These are phyloP conservation scores for Chelmon rostratus DNA, from an alignment of 2,797 vertebrate genomes.

Conservation along the genomic window DNA sequence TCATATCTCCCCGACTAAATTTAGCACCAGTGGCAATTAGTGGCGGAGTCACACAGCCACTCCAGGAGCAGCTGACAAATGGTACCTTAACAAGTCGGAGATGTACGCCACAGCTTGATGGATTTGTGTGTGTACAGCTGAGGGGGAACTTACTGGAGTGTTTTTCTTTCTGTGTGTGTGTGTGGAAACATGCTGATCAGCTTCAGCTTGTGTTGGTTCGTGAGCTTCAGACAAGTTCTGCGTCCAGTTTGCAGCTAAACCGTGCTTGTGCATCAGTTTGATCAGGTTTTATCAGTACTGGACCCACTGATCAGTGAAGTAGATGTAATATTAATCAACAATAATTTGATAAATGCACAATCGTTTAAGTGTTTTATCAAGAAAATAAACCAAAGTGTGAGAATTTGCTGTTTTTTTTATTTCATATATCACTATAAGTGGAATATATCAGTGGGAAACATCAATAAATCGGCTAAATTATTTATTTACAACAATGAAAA, in stretches of 20 bases:
- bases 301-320: not conserved
- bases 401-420: not conserved
- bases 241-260: slow-evolving; percentile 13
- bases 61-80: slow-evolving; percentile 96
- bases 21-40: slow-evolving; percentile 99
- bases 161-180: slow-evolving; percentile 52
- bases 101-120: slow-evolving; percentile 76
- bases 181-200: slow-evolving; percentile 23
- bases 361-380: not conserved
- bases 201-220: slow-evolving; percentile 36
- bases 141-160: slow-evolving; percentile 58
- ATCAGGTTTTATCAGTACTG: not conserved
- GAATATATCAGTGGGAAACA: too few relatives aligned
- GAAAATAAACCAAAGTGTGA: not conserved
- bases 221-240: slow-evolving; percentile 26
- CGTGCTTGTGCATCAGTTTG: not conserved
- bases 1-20: slow-evolving; percentile 96
- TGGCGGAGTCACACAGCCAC: slow-evolving; percentile 92
- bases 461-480: not conserved
- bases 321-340: not conserved
- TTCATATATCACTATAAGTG: too few relatives aligned
- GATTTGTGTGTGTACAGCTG: slow-evolving; percentile 76
- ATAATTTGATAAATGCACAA: not conserved
- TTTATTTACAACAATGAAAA: not conserved
- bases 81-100: slow-evolving; percentile 87